phyloP scores from a whole-genome alignment of 2,888 invertebrate species.

The Trachelus iudaicus region DNA sequence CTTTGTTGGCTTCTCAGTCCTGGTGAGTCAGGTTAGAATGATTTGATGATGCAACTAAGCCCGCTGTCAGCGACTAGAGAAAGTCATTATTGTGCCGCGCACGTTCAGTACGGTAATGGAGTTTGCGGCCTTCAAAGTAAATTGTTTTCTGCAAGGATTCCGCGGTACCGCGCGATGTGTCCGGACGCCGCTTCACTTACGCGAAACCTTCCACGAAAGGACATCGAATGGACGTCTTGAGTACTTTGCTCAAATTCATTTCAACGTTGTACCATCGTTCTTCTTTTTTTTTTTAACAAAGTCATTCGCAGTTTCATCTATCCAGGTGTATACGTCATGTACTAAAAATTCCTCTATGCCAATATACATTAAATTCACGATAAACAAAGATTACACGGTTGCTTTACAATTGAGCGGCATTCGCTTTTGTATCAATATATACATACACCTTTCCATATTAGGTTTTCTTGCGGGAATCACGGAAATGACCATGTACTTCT shows the following conservation, averaged over 20 bases:
- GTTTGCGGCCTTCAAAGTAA: slow-evolving; percentile 65
- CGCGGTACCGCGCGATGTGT: slow-evolving; percentile 9
- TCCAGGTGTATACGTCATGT: background rate
- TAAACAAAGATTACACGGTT: background rate
- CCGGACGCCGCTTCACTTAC: background rate
- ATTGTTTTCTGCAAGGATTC: slow-evolving; percentile 60
- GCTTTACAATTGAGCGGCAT: background rate
- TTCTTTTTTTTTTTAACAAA: background rate
- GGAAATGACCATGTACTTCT: background rate
- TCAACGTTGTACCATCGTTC: background rate
- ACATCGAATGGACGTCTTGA: background rate
- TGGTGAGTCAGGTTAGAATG: slow-evolving; percentile 46
- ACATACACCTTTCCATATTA: too few relatives aligned
- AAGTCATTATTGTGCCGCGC: slow-evolving; percentile 62
- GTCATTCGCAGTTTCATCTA: background rate
- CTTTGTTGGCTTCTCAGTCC: slow-evolving; percentile 49
- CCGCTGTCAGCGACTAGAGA: slow-evolving; percentile 50
- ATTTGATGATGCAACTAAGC: slow-evolving; percentile 43
- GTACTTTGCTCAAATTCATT: background rate
- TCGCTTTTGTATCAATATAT: background rate
- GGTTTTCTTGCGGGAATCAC: background rate
- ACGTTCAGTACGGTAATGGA: slow-evolving; percentile 60
- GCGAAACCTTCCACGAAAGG: background rate
- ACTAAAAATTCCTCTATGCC: too few relatives aligned
- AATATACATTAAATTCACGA: background rate